Base-by-base conservation (phyloP, 2,113 vertebrate species). In the Lagenorhynchus albirostris region DNA sequence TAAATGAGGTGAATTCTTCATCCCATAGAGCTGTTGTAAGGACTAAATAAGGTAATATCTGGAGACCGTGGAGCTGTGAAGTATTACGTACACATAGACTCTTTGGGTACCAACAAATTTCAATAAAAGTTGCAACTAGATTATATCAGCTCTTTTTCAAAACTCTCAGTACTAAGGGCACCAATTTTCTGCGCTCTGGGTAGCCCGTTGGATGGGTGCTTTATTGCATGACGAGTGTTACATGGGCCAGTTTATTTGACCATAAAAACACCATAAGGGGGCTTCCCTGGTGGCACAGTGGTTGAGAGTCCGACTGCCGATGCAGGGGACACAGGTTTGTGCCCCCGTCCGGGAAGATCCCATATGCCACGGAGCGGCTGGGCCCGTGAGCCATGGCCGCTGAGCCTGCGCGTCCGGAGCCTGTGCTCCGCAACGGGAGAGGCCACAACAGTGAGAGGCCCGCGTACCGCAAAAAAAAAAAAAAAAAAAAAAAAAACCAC, bases 11-110 rank as follows among this genome's bases (percentile, higher is more conserved):
- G 4, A 60, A 44, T 29, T 20, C 7, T 53, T 5, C 29, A 1
- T 31, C 50, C 29, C 7, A 0, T 1, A 5, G 29, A 38, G 11
- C 81, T n/a, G 3, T 20, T 0, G 0, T 36, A 13, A 85, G 38
- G 41, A 33, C 84, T 47, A n/a, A 29, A 62, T 20, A 23, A 77
- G 62, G 62, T 13, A 12, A 11, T 29, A 2, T 38, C 68, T 44
- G 14, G 41, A 17, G 26, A 15, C 41, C 3, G 0, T 33, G 62
- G n/a, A 12, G 31, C 96, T 50, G 0, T 1, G 26, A 71, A 41
- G 60, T 23, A 0, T 36, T 74, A 17, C 3, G 3, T 38, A 3
- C 10, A 26, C 62, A 12, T 4, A 81, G n/a, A 79, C 73, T 18
- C 31, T 26, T 13, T 26, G 77, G 12, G 1, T 33, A 18, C 6